Evolutionary conservation across 2,113 vertebrate species (phyloP), one percentile per base, ranked within the genome.

Genomic region (Synchiropus splendidus): DNA sequence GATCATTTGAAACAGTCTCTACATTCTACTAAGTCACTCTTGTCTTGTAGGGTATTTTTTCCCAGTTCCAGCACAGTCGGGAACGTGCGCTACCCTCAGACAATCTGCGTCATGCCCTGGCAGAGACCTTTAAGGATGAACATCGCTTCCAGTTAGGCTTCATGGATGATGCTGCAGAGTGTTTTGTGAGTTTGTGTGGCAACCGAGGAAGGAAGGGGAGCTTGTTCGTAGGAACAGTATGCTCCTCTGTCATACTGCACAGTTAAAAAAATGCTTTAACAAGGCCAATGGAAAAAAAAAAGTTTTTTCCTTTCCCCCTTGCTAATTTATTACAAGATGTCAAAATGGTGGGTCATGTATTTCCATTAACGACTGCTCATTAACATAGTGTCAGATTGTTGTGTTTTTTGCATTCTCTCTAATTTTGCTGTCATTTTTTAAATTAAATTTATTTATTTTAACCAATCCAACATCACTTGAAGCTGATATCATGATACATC

Each of bases 81-180:
- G 92, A 97, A 48, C 88, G 95, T n/a, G 95, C 92, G 0, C 85
- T 99, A 21, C 92, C 93, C 0, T 98, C 95, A 0, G 92, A 99
- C 75, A 92, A 91, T 58, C 86, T 99, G 79, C 87, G 95, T 44
- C 85, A 88, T 6, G 95, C 94, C 48, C 84, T 99, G 5, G 95
- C 95, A 0, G 93, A 98, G 64, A 97, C 91, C 65, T 99, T 98
- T 81, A 91, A 91, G 79, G 94, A 97, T 44, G 94, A 97, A 45
- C 95, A 96, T 31, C 87, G 94, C 31, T 99, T 99, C 81, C 95
- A 98, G 78, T 88, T 99, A 57, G 95, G 95, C 31, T 88, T 91
- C 39, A 99, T 99, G 95, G 92, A 99, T 18, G 95, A 99, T 56
- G 95, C 95, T 18, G 94, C 94, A 2, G 95, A 99, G 68, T 99